Percentiles rank a stretch among this genome's conserved stretches.
These are phyloP conservation scores for Calephelis perditalis DNA, from an alignment of 2,888 invertebrate genomes.

Conservation along the genomic window DNA sequence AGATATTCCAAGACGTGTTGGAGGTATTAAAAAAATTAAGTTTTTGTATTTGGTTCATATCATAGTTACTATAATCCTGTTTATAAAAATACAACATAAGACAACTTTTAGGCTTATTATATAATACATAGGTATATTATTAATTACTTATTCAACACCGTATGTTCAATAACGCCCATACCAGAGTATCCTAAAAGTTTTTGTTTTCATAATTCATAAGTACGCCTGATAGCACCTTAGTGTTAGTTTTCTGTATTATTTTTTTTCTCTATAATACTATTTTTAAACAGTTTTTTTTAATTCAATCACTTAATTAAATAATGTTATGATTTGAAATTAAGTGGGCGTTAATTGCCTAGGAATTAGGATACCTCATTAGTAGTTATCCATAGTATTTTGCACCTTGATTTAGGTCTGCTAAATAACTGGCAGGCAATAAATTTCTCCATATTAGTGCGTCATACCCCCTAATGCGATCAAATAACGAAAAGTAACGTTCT, in stretches of 20 bases:
- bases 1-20: constrained; percentile 15
- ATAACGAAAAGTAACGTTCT: constrained; percentile 66
- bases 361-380: background rate
- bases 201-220: background rate
- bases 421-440: constrained; percentile 27
- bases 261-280: background rate
- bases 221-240: background rate
- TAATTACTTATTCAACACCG: background rate
- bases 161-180: background rate
- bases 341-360: background rate
- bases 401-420: constrained; percentile 1
- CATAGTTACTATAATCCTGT: constrained; percentile 14
- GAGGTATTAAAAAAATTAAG: constrained; percentile 16
- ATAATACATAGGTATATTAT: too few relatives aligned
- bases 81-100: constrained; percentile 13
- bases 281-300: background rate
- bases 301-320: background rate
- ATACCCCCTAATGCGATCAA: constrained; percentile 68
- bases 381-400: background rate
- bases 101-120: constrained; percentile 16
- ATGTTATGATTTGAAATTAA: background rate
- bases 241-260: background rate
- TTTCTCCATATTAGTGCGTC: constrained; percentile 36
- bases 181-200: background rate
- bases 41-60: constrained; percentile 13